phyloP scores from a whole-genome alignment of 2,797 vertebrate species.

The Oreochromis mossambicus region DNA sequence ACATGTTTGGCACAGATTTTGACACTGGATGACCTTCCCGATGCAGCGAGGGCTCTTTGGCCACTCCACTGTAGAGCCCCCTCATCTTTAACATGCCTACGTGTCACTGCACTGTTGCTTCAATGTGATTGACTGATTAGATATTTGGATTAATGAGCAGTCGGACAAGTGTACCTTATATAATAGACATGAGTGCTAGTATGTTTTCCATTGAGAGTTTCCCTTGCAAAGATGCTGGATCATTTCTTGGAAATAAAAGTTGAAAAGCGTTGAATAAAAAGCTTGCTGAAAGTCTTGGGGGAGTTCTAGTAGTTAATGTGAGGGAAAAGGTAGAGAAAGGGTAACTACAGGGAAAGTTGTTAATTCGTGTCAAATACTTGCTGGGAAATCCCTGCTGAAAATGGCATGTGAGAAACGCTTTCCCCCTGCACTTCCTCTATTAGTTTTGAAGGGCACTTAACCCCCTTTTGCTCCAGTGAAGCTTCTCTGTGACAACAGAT shows the following conservation, averaged over 20 bases:
- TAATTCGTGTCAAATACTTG: not conserved
- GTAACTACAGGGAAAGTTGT: not conserved
- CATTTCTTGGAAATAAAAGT: not conserved
- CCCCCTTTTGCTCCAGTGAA: conserved; percentile 52
- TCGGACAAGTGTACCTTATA: not conserved
- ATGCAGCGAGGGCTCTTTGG: not conserved
- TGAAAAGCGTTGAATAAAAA: not conserved
- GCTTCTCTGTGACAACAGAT: conserved; percentile 34
- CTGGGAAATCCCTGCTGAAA: conserved; percentile 14
- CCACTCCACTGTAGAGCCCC: not conserved
- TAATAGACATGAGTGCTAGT: not conserved
- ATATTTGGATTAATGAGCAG: not conserved
- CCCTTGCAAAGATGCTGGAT: not conserved
- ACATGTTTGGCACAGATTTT: not conserved
- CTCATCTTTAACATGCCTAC: not conserved
- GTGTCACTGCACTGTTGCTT: not conserved
- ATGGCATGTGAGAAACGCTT: not conserved
- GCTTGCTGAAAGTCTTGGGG: not conserved
- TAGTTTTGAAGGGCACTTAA: conserved; percentile 51
- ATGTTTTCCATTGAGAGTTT: not conserved
- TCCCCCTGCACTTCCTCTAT: conserved; percentile 3
- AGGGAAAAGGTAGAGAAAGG: not conserved
- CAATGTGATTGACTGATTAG: not conserved
- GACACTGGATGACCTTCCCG: not conserved
- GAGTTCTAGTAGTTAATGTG: not conserved